phyloP scores from a whole-genome alignment of 2,888 invertebrate species.

The Hyles lineata region DNA sequence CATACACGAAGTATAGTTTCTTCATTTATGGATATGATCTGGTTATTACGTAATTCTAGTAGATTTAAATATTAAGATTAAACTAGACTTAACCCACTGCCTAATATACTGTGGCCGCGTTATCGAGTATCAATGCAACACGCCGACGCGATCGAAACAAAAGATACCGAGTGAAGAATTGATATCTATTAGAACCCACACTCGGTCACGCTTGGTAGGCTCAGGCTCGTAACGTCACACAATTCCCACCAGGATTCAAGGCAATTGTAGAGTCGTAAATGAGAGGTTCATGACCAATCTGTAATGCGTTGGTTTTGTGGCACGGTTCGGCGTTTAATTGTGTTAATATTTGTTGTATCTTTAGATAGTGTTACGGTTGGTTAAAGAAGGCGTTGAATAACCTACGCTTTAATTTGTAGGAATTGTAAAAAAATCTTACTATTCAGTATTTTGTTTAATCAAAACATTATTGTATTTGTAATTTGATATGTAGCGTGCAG shows the following conservation, averaged over 20 bases:
- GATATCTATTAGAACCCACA: slow-evolving; percentile 43
- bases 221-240: slow-evolving; percentile 3
- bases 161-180: slow-evolving; percentile 41
- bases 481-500: too few relatives aligned
- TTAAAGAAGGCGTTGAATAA: too few relatives aligned
- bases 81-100: not conserved
- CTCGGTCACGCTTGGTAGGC: slow-evolving; percentile 30
- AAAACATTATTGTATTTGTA: too few relatives aligned
- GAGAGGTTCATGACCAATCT: slow-evolving; percentile 14
- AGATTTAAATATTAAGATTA: too few relatives aligned
- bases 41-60: too few relatives aligned
- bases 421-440: too few relatives aligned
- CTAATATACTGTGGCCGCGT: not conserved
- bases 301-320: not conserved
- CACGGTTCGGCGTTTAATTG: not conserved
- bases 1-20: too few relatives aligned
- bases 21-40: too few relatives aligned
- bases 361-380: not conserved
- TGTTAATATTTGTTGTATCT: not conserved
- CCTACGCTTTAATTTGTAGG: too few relatives aligned
- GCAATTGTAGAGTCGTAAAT: slow-evolving; percentile 3
- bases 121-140: slow-evolving; percentile 8
- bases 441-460: too few relatives aligned
- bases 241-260: slow-evolving; percentile 6
- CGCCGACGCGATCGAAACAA: slow-evolving; percentile 36